Evolutionary conservation across 2,113 vertebrate species (phyloP).

Genomic region (Colossoma macropomum): DNA sequence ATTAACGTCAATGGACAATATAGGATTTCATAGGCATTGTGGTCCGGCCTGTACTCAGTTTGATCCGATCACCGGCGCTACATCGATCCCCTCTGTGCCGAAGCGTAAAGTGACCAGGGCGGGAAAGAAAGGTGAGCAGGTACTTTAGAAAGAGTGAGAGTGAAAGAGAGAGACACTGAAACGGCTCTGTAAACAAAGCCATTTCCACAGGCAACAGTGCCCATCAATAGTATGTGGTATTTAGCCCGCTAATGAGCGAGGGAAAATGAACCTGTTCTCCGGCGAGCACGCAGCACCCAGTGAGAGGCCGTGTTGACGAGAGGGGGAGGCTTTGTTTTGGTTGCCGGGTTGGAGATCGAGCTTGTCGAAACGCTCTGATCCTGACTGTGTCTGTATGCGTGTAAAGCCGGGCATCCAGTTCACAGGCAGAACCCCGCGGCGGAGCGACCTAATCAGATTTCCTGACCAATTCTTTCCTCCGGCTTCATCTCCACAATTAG

Average conservation of each 20-base stretch:
- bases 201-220: constrained; percentile 39
- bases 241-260: constrained; percentile 44
- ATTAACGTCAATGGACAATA: constrained; percentile 31
- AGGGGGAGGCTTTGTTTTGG: constrained; percentile 56
- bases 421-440: constrained; percentile 46
- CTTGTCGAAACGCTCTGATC: constrained; percentile 52
- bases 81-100: background rate
- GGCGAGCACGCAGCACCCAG: constrained; percentile 30
- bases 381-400: constrained; percentile 36
- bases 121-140: background rate
- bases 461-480: constrained; percentile 64
- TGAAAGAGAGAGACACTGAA: background rate
- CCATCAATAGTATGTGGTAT: constrained; percentile 34
- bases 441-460: constrained; percentile 68
- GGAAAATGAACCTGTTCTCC: constrained; percentile 38
- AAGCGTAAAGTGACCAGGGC: background rate
- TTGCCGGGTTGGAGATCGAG: constrained; percentile 54
- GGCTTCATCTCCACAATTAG: constrained; percentile 71
- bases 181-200: constrained; percentile 8
- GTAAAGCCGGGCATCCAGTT: constrained; percentile 17
- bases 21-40: constrained; percentile 27
- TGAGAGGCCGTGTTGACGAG: constrained; percentile 39
- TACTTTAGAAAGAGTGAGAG: background rate
- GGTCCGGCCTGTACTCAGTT: background rate
- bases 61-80: background rate